A percentile compares a stretch with the other conserved stretches of the same genome.
Conservation (phyloP, 1,140 invertebrate genomes). For the Macrobrachium rosenbergii region DNA sequence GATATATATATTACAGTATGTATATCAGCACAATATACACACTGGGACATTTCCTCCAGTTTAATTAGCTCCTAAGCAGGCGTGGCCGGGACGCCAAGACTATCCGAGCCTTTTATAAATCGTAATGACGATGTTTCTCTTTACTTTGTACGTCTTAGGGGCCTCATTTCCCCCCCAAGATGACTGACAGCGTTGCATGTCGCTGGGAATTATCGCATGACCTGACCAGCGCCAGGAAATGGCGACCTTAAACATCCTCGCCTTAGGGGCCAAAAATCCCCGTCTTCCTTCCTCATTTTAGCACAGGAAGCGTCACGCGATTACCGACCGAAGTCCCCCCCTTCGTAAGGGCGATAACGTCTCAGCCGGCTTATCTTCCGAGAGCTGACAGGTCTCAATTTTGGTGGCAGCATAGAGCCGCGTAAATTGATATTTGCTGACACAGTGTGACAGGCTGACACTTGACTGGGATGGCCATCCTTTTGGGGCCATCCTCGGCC, state of each 20-base stretch:
- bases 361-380: neutral
- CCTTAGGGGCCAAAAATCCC: neutral
- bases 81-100: too few species aligned
- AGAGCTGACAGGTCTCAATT: slow-evolving; percentile 39
- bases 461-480: neutral
- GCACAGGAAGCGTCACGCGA: neutral
- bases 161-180: slow-evolving; percentile 6
- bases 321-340: neutral
- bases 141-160: neutral
- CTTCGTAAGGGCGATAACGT: neutral
- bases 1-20: too few species aligned
- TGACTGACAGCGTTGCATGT: slow-evolving; percentile 19
- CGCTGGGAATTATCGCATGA: slow-evolving; percentile 15
- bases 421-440: slow-evolving; percentile 37
- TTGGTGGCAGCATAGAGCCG: slow-evolving; percentile 7
- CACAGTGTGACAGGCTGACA: slow-evolving; percentile 35
- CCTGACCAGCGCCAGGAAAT: neutral
- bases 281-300: neutral
- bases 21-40: too few species aligned
- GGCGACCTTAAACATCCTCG: neutral
- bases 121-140: neutral
- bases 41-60: too few species aligned
- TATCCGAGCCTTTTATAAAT: too few species aligned
- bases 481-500: neutral
- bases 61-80: too few species aligned